phyloP scores from a whole-genome alignment of 2,888 invertebrate species.

The Epinotia nisella region DNA sequence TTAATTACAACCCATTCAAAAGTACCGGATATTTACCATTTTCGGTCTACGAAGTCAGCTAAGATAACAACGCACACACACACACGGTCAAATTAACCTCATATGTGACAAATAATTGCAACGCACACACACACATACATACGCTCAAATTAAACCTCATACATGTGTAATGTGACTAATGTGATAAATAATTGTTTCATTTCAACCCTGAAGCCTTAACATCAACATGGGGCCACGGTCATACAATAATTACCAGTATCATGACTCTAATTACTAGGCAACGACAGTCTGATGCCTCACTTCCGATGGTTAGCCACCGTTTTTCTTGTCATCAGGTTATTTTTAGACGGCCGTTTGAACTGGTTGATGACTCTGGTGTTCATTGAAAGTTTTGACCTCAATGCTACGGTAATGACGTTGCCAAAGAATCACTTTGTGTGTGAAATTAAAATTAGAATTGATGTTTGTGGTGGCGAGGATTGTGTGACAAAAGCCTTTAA shows the following conservation, averaged over 20 bases:
- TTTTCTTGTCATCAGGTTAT: conserved; percentile 23
- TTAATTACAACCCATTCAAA: too few species aligned
- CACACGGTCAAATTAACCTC: too few species aligned
- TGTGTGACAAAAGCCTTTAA: neutral
- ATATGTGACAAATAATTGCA: too few species aligned
- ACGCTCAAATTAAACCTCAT: neutral
- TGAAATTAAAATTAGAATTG: neutral
- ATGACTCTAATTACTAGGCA: neutral
- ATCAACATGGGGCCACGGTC: conserved; percentile 18
- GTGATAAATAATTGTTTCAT: conserved; percentile 3
- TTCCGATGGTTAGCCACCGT: conserved; percentile 34
- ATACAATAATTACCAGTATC: conserved; percentile 16
- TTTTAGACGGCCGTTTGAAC: conserved; percentile 6
- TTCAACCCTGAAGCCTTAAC: conserved; percentile 1
- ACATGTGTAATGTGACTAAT: neutral
- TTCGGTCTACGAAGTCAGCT: too few species aligned
- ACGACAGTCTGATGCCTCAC: conserved; percentile 7
- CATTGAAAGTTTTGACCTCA: conserved; percentile 21
- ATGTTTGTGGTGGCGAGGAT: neutral
- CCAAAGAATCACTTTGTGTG: neutral
- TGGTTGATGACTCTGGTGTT: neutral
- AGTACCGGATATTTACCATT: too few species aligned
- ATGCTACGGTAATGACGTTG: conserved; percentile 9
- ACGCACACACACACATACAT: neutral
- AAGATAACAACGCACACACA: neutral